Evolutionary conservation across 2,113 vertebrate species (phyloP).

Genomic region (Tringa solitaria): DNA sequence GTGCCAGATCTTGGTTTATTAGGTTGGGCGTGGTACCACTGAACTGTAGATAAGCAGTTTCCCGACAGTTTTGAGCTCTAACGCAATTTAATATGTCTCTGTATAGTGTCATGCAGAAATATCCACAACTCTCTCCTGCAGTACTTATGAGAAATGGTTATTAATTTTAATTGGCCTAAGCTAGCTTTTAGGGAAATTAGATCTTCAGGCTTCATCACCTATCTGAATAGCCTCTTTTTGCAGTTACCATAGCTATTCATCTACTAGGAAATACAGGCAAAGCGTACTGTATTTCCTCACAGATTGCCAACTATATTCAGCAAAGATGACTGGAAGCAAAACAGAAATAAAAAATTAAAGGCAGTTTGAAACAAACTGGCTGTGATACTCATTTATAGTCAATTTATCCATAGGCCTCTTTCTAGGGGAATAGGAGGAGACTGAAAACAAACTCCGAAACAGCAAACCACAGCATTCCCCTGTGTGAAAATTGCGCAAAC

Average conservation of each 20-base stretch:
- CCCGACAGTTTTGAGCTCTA: background rate
- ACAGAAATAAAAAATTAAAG: background rate
- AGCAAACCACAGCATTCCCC: background rate
- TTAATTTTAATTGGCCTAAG: constrained; percentile 32
- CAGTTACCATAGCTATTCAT: background rate
- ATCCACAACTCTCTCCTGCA: background rate
- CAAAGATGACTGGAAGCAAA: constrained; percentile 19
- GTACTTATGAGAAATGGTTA: constrained; percentile 1
- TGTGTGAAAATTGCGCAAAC: background rate
- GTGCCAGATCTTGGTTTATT: background rate
- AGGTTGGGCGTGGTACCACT: background rate
- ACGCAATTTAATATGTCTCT: background rate
- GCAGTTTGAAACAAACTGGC: background rate
- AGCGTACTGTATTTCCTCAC: background rate
- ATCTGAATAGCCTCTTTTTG: background rate
- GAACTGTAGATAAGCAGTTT: background rate
- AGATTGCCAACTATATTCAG: background rate
- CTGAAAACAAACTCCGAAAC: background rate
- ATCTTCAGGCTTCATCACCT: constrained; percentile 22
- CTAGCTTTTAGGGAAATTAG: background rate
- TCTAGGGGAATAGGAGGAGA: background rate
- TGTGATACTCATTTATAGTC: background rate
- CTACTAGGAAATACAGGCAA: background rate
- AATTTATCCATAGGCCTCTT: background rate
- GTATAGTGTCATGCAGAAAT: background rate